Percentiles rank a stretch among this genome's conserved stretches.
phyloP scores from a whole-genome alignment of 1,140 invertebrate species.

The Trypoxylus dichotomus region DNA sequence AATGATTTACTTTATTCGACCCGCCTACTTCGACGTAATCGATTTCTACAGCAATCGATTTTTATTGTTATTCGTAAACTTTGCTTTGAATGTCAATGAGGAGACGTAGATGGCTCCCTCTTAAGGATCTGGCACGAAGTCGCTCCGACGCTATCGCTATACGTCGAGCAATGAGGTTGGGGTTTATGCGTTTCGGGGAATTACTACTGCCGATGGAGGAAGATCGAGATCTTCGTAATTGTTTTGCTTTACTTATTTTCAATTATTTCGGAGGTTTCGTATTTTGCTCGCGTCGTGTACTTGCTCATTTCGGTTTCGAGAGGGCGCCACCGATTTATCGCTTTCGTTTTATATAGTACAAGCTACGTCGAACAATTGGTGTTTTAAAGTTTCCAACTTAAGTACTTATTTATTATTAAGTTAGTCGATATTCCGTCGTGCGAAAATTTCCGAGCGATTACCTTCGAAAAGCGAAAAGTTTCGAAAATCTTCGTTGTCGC shows the following conservation, averaged over 20 bases:
- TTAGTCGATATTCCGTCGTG: background rate
- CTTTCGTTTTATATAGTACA: background rate
- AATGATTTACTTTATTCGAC: conserved; percentile 10
- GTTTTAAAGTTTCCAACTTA: background rate
- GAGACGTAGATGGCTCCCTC: background rate
- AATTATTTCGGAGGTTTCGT: conserved; percentile 16
- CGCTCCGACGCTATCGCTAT: background rate
- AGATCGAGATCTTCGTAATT: conserved; percentile 18
- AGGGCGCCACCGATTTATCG: background rate
- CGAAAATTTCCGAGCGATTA: background rate
- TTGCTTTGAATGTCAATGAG: conserved; percentile 45
- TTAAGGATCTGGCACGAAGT: background rate
- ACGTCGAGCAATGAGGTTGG: conserved; percentile 12
- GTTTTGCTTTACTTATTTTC: conserved; percentile 20
- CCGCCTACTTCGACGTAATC: conserved; percentile 34
- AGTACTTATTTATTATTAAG: background rate
- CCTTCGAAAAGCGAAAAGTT: background rate
- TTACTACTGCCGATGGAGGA: background rate
- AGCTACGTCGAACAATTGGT: background rate
- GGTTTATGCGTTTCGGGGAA: background rate
- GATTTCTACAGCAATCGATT: conserved; percentile 45
- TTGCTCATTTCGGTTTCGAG: background rate
- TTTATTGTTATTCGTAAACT: conserved; percentile 46
- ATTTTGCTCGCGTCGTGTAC: background rate
- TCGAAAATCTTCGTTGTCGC: background rate